Evolutionary conservation across 2,113 vertebrate species (phyloP), one percentile per base, ranked within the genome.

Genomic region (Ciconia stormi): DNA sequence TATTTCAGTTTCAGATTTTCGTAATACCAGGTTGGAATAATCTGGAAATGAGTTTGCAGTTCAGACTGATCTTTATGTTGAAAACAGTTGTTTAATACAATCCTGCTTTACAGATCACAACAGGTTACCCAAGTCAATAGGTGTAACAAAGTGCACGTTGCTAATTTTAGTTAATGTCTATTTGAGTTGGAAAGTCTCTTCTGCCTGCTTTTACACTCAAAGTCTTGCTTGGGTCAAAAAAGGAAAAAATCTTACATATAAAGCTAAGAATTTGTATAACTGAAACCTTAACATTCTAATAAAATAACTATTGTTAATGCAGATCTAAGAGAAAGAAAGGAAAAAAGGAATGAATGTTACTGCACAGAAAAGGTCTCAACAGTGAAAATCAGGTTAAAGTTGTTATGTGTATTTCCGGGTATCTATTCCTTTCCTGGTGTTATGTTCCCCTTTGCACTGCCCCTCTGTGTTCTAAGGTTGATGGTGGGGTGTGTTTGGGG

Each of bases 131-230:
- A 74, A 65, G 21, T 47, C 19, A 83, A 77, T 4, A 72, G 13
- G n/a, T 16, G 18, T 52, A n/a, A 73, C 7, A 17, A 72, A 55
- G 9, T 13, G 2, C 0, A 0, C 61, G 14, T 50, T 73, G 17
- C 22, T 73, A 38, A 38, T 76, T 86, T 85, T 42, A 83, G 3
- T 62, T 79, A 74, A 56, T 8, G 4, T 36, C 52, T 94, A 1
- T 53, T 66, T 50, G 13, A 59, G 29, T 17, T 71, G 36, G 55
- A 85, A 81, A 73, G 11, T 56, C 13, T 78, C 19, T 67, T 69
- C 53, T 46, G 2, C 12, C 19, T 82, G 10, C 17, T 70, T 61
- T 78, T 73, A 12, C 6, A 17, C 29, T 40, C 21, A 49, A 69
- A 65, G 8, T 38, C 23, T 62, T 93, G 36, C 25, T 79, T 3